phyloP scores from a whole-genome alignment of 2,113 vertebrate genomes.

The Seriola aureovittata region DNA sequence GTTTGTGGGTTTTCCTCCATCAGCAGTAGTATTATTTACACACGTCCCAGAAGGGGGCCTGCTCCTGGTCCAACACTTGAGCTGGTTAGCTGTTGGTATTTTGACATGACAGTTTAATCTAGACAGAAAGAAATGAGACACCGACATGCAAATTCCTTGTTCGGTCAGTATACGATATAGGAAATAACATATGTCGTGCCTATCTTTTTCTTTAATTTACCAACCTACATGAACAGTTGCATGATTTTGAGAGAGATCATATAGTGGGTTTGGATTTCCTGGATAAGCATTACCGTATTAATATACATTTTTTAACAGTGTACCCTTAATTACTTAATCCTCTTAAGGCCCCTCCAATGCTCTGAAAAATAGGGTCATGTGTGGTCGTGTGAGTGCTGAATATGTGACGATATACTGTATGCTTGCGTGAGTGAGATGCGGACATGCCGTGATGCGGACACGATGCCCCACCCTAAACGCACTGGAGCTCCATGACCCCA shows the following conservation, averaged over 20 bases:
- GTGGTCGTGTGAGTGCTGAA: not conserved
- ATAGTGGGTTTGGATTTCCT: conserved; percentile 44
- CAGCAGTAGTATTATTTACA: conserved; percentile 79
- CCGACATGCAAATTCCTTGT: conserved; percentile 10
- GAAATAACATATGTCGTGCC: not conserved
- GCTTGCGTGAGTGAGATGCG: conserved; percentile 3
- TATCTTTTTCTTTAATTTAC: not conserved
- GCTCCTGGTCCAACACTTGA: conserved; percentile 49
- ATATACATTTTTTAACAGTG: conserved; percentile 72
- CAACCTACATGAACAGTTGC: not conserved
- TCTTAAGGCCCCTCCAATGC: conserved; percentile 56
- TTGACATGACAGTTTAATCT: conserved; percentile 60
- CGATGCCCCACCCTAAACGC: conserved; percentile 45
- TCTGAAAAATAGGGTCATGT: conserved; percentile 71
- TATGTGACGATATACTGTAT: conserved; percentile 39
- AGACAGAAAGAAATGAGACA: conserved; percentile 25
- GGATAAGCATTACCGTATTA: conserved; percentile 52
- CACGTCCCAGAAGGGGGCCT: conserved; percentile 62
- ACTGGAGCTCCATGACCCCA: conserved; percentile 34
- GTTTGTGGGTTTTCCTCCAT: conserved; percentile 63
- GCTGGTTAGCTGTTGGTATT: conserved; percentile 43
- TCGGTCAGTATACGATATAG: not conserved
- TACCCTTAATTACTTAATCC: conserved; percentile 75
- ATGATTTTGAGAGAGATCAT: not conserved
- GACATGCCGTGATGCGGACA: not conserved